Evolutionary conservation across 2,888 invertebrate genomes (phyloP).

Genomic region (Octonoba sinensis): DNA sequence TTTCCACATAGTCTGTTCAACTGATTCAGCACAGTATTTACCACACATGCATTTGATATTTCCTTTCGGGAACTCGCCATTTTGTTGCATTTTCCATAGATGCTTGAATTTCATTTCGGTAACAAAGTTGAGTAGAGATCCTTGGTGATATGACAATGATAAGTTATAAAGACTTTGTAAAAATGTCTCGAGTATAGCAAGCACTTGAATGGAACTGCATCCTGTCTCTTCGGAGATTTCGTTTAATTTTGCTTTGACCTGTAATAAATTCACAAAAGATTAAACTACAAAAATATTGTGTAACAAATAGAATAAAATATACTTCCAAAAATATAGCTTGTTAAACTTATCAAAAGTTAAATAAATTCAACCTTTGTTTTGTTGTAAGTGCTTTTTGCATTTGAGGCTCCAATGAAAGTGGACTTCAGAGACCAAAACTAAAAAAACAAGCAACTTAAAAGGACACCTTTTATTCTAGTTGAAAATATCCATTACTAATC

Average conservation of each 20-base stretch:
- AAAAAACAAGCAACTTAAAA: too few relatives aligned
- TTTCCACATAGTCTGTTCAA: not conserved
- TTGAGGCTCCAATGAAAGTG: too few relatives aligned
- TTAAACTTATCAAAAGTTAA: too few relatives aligned
- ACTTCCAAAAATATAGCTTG: too few relatives aligned
- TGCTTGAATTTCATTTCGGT: slow-evolving; percentile 24
- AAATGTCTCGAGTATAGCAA: not conserved
- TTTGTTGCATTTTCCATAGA: slow-evolving; percentile 25
- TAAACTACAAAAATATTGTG: not conserved
- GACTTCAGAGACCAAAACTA: too few relatives aligned
- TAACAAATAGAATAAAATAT: too few relatives aligned
- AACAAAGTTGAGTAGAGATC: slow-evolving; percentile 11
- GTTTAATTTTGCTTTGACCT: slow-evolving; percentile 14
- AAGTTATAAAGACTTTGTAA: slow-evolving; percentile 6
- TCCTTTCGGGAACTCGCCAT: slow-evolving; percentile 15
- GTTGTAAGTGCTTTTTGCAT: too few relatives aligned
- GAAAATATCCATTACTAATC: too few relatives aligned
- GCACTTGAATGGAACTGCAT: slow-evolving; percentile 17
- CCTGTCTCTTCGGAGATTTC: slow-evolving; percentile 3
- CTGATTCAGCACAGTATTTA: not conserved
- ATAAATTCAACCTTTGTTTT: too few relatives aligned
- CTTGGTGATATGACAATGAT: slow-evolving; percentile 25
- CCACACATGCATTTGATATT: slow-evolving; percentile 29
- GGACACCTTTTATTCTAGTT: too few relatives aligned
- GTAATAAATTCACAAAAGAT: slow-evolving; percentile 3